Conservation (phyloP, 2,888 invertebrate genomes). For the Petrolisthes manimaculis region DNA sequence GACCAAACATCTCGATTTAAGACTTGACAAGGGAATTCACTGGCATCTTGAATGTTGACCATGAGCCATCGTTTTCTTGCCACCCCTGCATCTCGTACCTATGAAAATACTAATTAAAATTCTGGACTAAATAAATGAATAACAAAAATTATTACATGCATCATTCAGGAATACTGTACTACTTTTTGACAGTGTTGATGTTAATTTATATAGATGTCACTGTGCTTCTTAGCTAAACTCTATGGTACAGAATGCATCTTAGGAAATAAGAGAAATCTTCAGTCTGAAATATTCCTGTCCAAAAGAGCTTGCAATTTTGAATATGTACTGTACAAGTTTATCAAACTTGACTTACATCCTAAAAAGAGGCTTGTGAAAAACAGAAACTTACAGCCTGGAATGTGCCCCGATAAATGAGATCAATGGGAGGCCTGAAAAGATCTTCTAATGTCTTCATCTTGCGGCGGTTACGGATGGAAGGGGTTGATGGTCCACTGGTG, state of each 20-base stretch:
- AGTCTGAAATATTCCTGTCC: no score
- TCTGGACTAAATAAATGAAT: no score
- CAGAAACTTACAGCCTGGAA: constrained; percentile 70
- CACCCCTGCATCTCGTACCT: constrained; percentile 73
- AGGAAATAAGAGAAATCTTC: no score
- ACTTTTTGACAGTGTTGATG: no score
- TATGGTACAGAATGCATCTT: no score
- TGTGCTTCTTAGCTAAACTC: no score
- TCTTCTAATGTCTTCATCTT: constrained; percentile 76
- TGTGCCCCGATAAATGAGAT: constrained; percentile 73
- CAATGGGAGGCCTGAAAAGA: constrained; percentile 79
- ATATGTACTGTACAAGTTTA: no score
- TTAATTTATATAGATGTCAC: no score
- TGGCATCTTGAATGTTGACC: constrained; percentile 79
- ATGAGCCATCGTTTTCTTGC: constrained; percentile 77
- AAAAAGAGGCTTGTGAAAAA: background rate
- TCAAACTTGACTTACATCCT: no score
- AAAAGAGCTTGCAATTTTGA: no score
- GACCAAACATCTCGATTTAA: constrained; percentile 82
- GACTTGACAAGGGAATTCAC: constrained; percentile 79
- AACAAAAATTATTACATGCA: background rate
- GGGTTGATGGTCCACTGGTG: background rate
- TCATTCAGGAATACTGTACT: no score
- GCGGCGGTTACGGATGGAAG: constrained; percentile 52
- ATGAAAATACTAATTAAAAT: background rate